Evolutionary conservation across 2,888 invertebrate species (phyloP).

Genomic region (Agrotis ipsilon): DNA sequence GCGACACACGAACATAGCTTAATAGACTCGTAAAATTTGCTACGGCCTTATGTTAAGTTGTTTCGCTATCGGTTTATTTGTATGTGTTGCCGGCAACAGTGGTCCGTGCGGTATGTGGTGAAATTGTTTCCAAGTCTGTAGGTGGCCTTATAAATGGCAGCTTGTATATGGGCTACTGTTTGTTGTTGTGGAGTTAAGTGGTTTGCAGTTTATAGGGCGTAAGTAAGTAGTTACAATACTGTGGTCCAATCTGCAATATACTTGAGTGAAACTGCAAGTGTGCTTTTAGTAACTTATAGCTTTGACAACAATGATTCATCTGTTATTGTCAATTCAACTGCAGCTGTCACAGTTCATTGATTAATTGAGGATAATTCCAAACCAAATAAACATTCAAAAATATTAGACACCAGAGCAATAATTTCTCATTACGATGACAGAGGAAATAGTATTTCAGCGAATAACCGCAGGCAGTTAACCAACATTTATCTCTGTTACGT

Average conservation of each 20-base stretch:
- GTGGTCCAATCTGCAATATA: constrained; percentile 1
- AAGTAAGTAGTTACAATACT: neutral
- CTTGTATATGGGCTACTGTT: constrained; percentile 16
- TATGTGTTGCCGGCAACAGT: constrained; percentile 37
- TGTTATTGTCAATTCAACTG: neutral
- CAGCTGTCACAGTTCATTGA: neutral
- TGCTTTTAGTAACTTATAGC: neutral
- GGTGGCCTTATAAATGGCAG: constrained; percentile 38
- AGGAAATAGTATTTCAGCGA: constrained; percentile 15
- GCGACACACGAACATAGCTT: constrained; percentile 21
- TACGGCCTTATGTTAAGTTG: constrained; percentile 35
- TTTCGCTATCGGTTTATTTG: constrained; percentile 38
- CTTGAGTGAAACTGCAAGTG: neutral
- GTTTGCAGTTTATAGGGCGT: constrained; percentile 41
- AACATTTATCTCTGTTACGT: constrained; percentile 32
- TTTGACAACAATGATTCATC: neutral
- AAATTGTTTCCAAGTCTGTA: constrained; percentile 39
- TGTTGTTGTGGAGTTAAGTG: constrained; percentile 40
- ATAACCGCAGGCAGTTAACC: constrained; percentile 5
- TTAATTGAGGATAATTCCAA: neutral
- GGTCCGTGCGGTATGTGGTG: constrained; percentile 23
- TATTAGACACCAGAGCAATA: neutral
- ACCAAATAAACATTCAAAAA: neutral
- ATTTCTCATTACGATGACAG: constrained; percentile 7
- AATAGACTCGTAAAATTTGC: constrained; percentile 61